Evolutionary conservation across 2,113 vertebrate genomes (phyloP).

Genomic region (Seriola quinqueradiata): DNA sequence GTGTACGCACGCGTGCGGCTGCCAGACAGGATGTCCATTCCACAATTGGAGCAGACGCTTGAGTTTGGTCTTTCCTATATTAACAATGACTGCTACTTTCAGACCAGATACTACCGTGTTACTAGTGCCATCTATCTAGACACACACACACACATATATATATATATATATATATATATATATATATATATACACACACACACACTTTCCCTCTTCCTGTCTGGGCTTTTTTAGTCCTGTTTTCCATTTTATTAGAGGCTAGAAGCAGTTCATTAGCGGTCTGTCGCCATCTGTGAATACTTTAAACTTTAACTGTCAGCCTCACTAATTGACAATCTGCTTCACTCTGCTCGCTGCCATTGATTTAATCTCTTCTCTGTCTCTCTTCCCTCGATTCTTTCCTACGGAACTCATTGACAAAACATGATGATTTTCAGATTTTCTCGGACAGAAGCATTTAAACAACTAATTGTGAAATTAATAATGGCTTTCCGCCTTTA

Average conservation of each 20-base stretch:
- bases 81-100: constrained; percentile 30
- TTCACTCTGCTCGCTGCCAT: constrained; percentile 61
- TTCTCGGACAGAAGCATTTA: background rate
- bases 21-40: constrained; percentile 29
- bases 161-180: background rate
- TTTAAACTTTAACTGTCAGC: constrained; percentile 67
- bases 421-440: background rate
- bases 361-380: constrained; percentile 58
- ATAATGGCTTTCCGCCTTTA: background rate
- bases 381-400: constrained; percentile 39
- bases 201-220: constrained; percentile 8
- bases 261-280: constrained; percentile 60
- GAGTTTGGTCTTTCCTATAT: constrained; percentile 31
- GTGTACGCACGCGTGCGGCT: background rate
- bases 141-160: background rate
- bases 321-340: constrained; percentile 68
- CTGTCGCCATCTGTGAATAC: constrained; percentile 62
- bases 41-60: constrained; percentile 47
- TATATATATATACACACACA: background rate
- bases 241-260: constrained; percentile 49
- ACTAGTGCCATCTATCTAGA: background rate
- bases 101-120: constrained; percentile 3
- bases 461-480: background rate
- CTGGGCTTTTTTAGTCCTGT: constrained; percentile 19
- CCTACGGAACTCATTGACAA: background rate